These are phyloP conservation scores for Oceanites oceanicus DNA, from an alignment of 2,113 vertebrate species.

Conservation along the genomic window DNA sequence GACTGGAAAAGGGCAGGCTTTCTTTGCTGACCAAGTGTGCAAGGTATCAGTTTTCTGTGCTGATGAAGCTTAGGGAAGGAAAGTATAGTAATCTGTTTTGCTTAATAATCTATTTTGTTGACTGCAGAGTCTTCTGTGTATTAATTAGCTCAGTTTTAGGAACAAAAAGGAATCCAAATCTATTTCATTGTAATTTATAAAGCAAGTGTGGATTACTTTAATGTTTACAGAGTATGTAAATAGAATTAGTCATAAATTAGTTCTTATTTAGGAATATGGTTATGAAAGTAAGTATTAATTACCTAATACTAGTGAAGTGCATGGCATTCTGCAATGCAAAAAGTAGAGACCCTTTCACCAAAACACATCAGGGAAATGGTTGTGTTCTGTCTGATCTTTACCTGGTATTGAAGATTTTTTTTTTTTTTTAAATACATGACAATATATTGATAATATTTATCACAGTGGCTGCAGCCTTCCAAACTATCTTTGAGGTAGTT, in stretches of 20 bases:
- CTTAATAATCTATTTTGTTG: background rate
- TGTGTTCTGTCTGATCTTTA: background rate
- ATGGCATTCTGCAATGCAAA: background rate
- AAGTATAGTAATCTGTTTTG: background rate
- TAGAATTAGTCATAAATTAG: background rate
- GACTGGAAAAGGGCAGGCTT: slow-evolving; percentile 76
- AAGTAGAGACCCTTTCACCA: background rate
- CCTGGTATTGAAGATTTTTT: background rate
- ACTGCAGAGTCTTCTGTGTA: background rate
- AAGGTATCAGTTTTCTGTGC: slow-evolving; percentile 61
- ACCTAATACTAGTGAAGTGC: background rate
- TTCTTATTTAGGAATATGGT: background rate
- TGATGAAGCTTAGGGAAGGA: background rate
- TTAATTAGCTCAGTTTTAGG: background rate
- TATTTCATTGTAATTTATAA: background rate
- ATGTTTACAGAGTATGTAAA: background rate
- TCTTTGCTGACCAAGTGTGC: slow-evolving; percentile 77
- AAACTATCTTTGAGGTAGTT: background rate
- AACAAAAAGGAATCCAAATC: background rate
- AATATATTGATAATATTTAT: background rate
- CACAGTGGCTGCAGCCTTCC: background rate
- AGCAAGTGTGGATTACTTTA: background rate
- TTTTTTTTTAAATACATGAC: background rate
- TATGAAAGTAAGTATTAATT: background rate
- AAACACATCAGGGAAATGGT: background rate